Percentiles rank a stretch among this genome's conserved stretches.
Evolutionary conservation across 2,113 vertebrate genomes (phyloP).

Genomic region (Pedetes capensis): DNA sequence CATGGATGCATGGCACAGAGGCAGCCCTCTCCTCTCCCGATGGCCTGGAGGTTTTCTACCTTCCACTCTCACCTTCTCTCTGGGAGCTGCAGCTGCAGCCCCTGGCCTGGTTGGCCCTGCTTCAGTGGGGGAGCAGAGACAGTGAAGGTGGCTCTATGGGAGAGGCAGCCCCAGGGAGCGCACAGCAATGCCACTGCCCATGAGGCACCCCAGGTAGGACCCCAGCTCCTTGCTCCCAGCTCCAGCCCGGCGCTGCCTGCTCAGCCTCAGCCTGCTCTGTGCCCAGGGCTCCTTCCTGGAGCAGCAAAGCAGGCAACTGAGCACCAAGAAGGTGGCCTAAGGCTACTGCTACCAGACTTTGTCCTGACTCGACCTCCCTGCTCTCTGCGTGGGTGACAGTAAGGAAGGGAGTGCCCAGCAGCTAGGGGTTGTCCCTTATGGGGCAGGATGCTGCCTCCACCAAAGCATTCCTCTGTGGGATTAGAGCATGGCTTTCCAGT

Average conservation of each 20-base stretch:
- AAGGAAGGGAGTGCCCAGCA: neutral
- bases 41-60: neutral
- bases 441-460: neutral
- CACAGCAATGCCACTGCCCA: neutral
- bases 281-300: neutral
- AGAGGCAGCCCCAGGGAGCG: neutral
- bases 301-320: neutral
- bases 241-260: neutral
- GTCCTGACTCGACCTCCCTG: conserved; percentile 41
- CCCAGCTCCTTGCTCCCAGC: neutral
- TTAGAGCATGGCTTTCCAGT: neutral
- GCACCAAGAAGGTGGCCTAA: conserved; percentile 4
- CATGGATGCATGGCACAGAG: accelerated
- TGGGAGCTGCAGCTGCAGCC: neutral
- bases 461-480: neutral
- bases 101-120: neutral
- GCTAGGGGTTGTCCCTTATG: neutral
- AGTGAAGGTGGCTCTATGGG: neutral
- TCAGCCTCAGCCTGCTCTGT: neutral
- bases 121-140: neutral
- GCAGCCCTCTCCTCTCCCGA: neutral
- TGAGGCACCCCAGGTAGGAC: neutral
- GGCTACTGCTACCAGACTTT: neutral
- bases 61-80: neutral
- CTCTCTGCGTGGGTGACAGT: neutral